phyloP scores from a whole-genome alignment of 2,888 invertebrate genomes.

The Caenorhabditis doughertyi region DNA sequence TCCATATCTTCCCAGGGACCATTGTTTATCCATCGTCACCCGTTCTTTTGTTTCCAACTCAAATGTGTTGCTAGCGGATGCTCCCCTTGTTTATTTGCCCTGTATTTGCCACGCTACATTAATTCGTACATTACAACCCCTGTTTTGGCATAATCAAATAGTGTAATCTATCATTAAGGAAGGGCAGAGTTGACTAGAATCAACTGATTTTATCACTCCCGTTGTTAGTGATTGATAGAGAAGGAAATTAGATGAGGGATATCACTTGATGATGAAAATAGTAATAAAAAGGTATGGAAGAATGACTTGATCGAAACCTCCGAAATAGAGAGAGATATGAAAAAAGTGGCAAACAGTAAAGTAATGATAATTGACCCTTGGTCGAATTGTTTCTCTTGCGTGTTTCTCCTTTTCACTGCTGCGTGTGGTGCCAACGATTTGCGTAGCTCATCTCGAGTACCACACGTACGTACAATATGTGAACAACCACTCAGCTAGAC shows the following conservation, averaged over 20 bases:
- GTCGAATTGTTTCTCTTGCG: constrained; percentile 47
- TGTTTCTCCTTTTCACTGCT: constrained; percentile 43
- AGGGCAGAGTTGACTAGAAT: constrained; percentile 34
- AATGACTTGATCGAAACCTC: not conserved
- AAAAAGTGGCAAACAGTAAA: constrained; percentile 23
- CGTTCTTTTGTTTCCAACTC: not conserved
- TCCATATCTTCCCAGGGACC: not conserved
- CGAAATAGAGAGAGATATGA: not conserved
- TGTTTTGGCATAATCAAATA: constrained; percentile 56
- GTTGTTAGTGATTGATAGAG: constrained; percentile 34
- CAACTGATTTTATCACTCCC: constrained; percentile 46
- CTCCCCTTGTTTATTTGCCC: constrained; percentile 40
- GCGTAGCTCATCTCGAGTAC: constrained; percentile 61
- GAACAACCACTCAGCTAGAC: constrained; percentile 51
- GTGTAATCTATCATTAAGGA: constrained; percentile 52
- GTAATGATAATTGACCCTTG: constrained; percentile 49
- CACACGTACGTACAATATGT: constrained; percentile 56
- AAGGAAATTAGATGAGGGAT: constrained; percentile 14
- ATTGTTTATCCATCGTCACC: not conserved
- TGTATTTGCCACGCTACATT: not conserved
- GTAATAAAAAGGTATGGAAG: constrained; percentile 8
- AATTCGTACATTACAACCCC: constrained; percentile 28
- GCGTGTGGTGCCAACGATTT: constrained; percentile 63
- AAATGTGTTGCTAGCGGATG: not conserved
- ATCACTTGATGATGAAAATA: constrained; percentile 22